phyloP scores from a whole-genome alignment of 2,797 vertebrate genomes.

The Stomatorhinus walkeri region DNA sequence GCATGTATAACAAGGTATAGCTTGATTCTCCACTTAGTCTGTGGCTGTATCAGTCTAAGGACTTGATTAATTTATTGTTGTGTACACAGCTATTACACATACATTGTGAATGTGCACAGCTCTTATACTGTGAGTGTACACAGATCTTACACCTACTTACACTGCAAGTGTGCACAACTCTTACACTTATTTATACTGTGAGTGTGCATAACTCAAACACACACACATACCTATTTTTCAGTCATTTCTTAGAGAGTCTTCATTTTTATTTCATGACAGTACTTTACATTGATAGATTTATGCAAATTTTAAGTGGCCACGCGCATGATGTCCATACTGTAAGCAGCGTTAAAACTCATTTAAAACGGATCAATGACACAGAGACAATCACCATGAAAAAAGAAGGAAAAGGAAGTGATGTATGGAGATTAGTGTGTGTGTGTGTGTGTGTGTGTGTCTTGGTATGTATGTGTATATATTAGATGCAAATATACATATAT shows the following conservation, averaged over 20 bases:
- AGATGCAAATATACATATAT: background rate
- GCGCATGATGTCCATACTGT: background rate
- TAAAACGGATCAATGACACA: background rate
- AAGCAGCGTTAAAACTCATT: background rate
- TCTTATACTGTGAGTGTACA: background rate
- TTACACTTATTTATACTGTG: background rate
- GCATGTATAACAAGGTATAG: background rate
- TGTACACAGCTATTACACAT: background rate
- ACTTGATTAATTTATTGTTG: background rate
- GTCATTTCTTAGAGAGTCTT: background rate
- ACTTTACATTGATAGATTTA: background rate
- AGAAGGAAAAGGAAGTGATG: background rate
- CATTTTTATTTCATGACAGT: background rate
- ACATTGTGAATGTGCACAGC: background rate
- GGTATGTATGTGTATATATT: background rate
- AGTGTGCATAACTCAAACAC: background rate
- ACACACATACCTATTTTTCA: background rate
- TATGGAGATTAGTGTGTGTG: background rate
- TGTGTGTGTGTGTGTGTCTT: background rate
- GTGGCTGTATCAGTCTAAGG: background rate
- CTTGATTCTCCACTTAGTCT: background rate
- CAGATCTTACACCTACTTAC: background rate
- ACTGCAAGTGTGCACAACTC: background rate
- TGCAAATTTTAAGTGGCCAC: background rate
- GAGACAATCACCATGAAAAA: background rate